phyloP scores from a whole-genome alignment of 2,888 invertebrate genomes.

The Sinopyrophorus schimmeli region DNA sequence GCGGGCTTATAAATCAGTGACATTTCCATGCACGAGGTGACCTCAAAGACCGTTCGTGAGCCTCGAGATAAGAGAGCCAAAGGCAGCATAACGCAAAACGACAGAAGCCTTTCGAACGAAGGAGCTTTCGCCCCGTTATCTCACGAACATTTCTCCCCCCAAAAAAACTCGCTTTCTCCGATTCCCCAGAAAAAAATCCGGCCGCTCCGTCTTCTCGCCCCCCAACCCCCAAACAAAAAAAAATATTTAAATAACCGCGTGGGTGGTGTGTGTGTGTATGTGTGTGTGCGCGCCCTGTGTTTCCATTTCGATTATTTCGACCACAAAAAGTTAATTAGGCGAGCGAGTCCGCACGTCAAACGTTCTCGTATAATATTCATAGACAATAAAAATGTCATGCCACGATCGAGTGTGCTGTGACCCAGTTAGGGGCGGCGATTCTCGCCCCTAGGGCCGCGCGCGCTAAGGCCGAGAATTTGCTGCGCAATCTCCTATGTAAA shows the following conservation, averaged over 20 bases:
- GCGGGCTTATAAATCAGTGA: conserved; percentile 42
- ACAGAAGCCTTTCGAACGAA: conserved; percentile 43
- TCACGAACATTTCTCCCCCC: conserved; percentile 40
- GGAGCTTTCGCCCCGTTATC: conserved; percentile 41
- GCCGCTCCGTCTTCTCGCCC: too few relatives aligned
- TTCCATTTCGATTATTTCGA: conserved; percentile 24
- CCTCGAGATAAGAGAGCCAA: conserved; percentile 46
- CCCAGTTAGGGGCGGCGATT: conserved; percentile 26
- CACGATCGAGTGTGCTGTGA: conserved; percentile 30
- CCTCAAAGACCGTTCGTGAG: conserved; percentile 41
- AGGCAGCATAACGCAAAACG: conserved; percentile 44
- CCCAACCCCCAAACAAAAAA: too few relatives aligned
- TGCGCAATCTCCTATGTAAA: conserved; percentile 39
- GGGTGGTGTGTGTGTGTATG: too few relatives aligned
- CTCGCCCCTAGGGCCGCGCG: conserved; percentile 23
- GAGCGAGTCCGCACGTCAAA: conserved; percentile 30
- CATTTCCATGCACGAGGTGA: conserved; percentile 48
- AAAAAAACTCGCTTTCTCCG: too few relatives aligned
- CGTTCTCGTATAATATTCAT: conserved; percentile 34
- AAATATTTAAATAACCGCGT: conserved; percentile 23
- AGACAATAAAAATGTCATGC: conserved; percentile 38
- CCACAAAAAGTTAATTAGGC: conserved; percentile 32
- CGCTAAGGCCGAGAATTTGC: conserved; percentile 32
- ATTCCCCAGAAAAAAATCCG: too few relatives aligned
- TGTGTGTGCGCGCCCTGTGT: too few relatives aligned